Conservation (phyloP, 2,888 invertebrate species). For the Aspidapion aeneum region DNA sequence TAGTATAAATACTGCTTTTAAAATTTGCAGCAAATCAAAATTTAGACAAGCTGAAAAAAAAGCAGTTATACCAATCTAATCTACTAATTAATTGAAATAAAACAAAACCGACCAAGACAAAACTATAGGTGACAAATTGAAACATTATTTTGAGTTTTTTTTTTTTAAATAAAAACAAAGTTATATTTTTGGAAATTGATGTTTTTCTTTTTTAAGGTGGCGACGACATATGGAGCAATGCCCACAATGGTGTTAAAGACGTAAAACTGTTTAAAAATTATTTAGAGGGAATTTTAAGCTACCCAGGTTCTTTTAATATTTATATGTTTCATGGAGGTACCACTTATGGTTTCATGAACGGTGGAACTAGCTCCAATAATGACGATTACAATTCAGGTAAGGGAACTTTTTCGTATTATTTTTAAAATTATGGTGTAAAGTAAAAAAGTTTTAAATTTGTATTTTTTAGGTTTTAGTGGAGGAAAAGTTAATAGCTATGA, state of each 20-base stretch:
- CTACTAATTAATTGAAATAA: too few relatives aligned
- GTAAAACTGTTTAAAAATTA: constrained; percentile 29
- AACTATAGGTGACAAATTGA: too few relatives aligned
- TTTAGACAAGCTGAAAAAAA: too few relatives aligned
- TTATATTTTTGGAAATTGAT: too few relatives aligned
- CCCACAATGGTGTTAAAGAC: constrained; percentile 48
- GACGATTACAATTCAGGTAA: constrained; percentile 20
- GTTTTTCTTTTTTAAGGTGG: background rate
- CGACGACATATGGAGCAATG: background rate
- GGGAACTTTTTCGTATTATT: background rate
- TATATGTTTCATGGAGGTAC: constrained; percentile 94
- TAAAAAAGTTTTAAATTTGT: background rate
- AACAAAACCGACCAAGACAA: too few relatives aligned
- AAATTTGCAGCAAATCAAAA: too few relatives aligned
- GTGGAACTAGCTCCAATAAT: constrained; percentile 30
- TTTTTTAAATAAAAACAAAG: too few relatives aligned
- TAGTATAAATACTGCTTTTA: too few relatives aligned
- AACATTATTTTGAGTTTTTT: too few relatives aligned
- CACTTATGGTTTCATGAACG: constrained; percentile 66
- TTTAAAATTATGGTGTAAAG: background rate
- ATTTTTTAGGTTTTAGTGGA: background rate
- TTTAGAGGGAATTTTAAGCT: constrained; percentile 36
- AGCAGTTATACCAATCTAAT: too few relatives aligned
- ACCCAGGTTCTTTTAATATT: constrained; percentile 64
- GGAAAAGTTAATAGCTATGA: constrained; percentile 54